Evolutionary conservation across 37 sponge, comb jelly and placozoan species (phyloP), one percentile per base, ranked within the genome.

Genomic region (Beroe forskalii): DNA sequence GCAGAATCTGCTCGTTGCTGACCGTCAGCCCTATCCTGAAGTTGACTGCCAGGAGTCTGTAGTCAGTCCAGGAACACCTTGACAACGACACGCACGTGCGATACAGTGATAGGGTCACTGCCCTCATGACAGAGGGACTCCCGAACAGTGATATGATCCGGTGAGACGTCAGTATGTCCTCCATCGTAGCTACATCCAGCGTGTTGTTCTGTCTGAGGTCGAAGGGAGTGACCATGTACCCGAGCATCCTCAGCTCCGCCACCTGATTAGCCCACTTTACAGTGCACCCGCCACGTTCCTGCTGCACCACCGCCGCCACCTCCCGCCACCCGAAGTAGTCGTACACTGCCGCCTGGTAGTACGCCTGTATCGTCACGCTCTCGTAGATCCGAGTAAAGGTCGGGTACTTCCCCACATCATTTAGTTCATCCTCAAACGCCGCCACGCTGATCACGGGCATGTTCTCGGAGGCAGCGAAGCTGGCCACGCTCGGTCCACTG

Each of bases 401-500:
- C 43, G 55, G 55, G 27, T 80, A 80, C 42, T 43, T 41, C 28
- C 6, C 31, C 44, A 44, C 55, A 42, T 80, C 86, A 4, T 41
- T 80, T 6, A 80, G 55, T 32, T 69, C 72, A 48, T 80, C 55
- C 86, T 80, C 40, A 23, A 80, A 80, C 8, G 40, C 40, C 19
- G 86, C 86, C 3, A 80, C 86, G 24, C 55, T 80, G 23, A 80
- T 80, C 2, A 80, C 55, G 28, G 86, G 86, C 55, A 80, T 4
- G 86, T 80, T 80, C 27, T 41, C 86, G 19, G 55, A 32, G 24
- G 86, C 86, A 4, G 86, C 86, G 27, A 44, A 80, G 27, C 55
- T 44, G 4, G 86, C 86, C 55, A 80, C 86, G 42, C 86, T 80
- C 4, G 86, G n/a, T 20, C 86, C 86, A 43, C 86, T 80, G 55